A percentile compares a stretch with the other conserved stretches of the same genome.
These are phyloP conservation scores for Hozukius guyotensis DNA, from an alignment of 2,797 vertebrate species.

Conservation along the genomic window DNA sequence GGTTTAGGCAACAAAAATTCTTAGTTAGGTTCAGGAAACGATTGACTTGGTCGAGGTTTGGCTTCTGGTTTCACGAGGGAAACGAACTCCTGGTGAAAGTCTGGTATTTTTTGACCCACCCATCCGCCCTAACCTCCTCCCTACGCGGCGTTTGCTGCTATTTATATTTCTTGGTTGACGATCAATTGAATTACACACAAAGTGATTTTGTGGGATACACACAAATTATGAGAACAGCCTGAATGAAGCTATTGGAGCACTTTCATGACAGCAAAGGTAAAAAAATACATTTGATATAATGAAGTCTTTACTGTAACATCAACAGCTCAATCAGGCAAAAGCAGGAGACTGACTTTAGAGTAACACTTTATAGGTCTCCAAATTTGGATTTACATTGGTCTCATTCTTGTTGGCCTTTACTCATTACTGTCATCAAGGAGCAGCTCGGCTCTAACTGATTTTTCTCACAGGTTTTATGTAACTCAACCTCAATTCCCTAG, in stretches of 20 bases:
- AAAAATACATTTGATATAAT: background rate
- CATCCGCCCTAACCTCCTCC: too few relatives aligned
- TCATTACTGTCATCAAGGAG: background rate
- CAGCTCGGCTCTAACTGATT: background rate
- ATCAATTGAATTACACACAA: too few relatives aligned
- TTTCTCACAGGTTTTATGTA: background rate
- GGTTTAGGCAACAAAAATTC: too few relatives aligned
- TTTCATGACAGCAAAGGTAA: background rate
- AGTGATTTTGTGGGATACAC: too few relatives aligned
- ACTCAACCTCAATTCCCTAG: background rate
- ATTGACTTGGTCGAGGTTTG: too few relatives aligned
- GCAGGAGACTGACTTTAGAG: background rate
- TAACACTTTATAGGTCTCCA: background rate
- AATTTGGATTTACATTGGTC: background rate
- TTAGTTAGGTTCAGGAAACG: too few relatives aligned
- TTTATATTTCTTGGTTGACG: too few relatives aligned
- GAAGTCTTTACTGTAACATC: background rate
- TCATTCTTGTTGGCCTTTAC: background rate
- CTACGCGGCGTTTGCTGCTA: too few relatives aligned
- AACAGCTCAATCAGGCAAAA: background rate
- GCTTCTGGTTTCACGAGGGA: too few relatives aligned
- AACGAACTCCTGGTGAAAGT: too few relatives aligned
- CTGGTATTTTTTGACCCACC: too few relatives aligned
- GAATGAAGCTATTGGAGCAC: background rate
- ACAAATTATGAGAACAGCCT: too few relatives aligned